phyloP scores from a whole-genome alignment of 2,113 vertebrate genomes.

The Brachyhypopomus gauderio region DNA sequence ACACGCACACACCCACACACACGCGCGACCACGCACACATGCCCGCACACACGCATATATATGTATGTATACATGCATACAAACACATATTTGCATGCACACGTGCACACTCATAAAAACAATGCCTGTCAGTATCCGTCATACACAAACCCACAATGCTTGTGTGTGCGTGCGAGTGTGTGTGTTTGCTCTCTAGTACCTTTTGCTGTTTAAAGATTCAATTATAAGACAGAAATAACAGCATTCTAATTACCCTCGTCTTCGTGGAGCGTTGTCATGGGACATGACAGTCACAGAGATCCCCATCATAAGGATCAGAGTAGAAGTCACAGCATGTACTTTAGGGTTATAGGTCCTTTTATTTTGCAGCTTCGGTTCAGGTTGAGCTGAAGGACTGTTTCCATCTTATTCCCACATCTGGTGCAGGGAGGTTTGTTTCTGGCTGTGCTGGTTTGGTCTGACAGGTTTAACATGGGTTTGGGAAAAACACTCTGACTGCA shows the following conservation, averaged over 20 bases:
- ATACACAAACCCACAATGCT: too few relatives aligned
- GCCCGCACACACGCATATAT: too few relatives aligned
- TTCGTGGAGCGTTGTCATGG: neutral
- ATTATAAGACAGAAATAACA: conserved; percentile 30
- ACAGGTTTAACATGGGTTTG: too few relatives aligned
- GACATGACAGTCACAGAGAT: neutral
- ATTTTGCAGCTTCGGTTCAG: neutral
- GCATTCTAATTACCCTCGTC: neutral
- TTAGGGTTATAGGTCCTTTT: conserved; percentile 17
- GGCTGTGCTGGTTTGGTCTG: too few relatives aligned
- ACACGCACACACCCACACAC: neutral
- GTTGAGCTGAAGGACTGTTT: neutral
- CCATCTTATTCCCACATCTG: too few relatives aligned
- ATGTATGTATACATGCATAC: too few relatives aligned
- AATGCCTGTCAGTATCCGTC: too few relatives aligned
- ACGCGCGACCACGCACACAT: neutral
- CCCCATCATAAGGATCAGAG: conserved; percentile 32
- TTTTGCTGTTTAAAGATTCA: neutral
- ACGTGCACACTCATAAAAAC: neutral
- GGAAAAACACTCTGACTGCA: too few relatives aligned
- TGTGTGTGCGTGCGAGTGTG: too few relatives aligned
- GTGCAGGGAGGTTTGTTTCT: too few relatives aligned
- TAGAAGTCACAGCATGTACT: neutral
- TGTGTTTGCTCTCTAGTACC: neutral
- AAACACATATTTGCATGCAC: neutral